Evolutionary conservation across 2,888 invertebrate genomes (phyloP).

Genomic region (Creontiades dilutus): DNA sequence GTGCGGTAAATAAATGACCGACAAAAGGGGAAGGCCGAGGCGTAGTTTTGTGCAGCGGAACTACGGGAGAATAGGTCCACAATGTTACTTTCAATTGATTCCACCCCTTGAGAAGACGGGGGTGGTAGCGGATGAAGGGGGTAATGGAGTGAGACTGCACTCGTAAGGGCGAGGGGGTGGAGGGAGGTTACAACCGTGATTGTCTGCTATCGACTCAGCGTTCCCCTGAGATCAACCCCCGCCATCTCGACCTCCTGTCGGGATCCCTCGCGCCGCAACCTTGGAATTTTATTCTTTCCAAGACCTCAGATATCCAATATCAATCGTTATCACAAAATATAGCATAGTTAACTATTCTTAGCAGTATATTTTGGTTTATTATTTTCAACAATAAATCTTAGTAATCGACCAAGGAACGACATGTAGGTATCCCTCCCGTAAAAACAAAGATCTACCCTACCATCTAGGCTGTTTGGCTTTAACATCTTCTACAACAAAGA

Average conservation of each 20-base stretch:
- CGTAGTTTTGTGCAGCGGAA: constrained; percentile 39
- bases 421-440: too few relatives aligned
- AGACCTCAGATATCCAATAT: background rate
- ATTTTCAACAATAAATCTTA: too few relatives aligned
- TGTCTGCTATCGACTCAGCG: constrained; percentile 56
- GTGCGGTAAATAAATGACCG: background rate
- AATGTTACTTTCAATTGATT: constrained; percentile 55
- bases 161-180: background rate
- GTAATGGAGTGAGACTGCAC: constrained; percentile 59
- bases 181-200: constrained; percentile 55
- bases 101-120: constrained; percentile 15
- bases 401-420: too few relatives aligned
- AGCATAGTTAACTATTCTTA: too few relatives aligned
- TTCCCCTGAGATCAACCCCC: constrained; percentile 30
- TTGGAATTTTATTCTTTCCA: background rate
- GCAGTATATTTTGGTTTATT: too few relatives aligned
- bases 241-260: background rate
- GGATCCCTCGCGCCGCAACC: background rate
- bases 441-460: too few relatives aligned
- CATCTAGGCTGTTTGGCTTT: too few relatives aligned
- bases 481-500: too few relatives aligned
- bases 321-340: background rate
- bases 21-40: background rate
- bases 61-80: constrained; percentile 44
- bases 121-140: background rate